These are phyloP conservation scores for Ferdinandea cuprea DNA, from an alignment of 2,888 invertebrate genomes.

Conservation along the genomic window DNA sequence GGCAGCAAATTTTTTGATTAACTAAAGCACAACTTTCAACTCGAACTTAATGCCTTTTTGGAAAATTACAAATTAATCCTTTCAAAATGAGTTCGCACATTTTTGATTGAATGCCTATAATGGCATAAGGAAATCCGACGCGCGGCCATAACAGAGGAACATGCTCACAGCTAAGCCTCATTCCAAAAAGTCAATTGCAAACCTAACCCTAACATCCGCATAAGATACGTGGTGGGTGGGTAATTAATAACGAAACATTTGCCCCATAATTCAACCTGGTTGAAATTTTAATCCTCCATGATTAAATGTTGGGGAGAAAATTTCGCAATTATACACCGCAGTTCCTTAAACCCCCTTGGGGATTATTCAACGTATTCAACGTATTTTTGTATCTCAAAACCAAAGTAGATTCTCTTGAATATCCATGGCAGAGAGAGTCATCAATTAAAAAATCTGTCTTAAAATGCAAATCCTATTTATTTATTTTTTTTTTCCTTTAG, in stretches of 20 bases:
- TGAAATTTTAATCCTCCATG: conserved; percentile 71
- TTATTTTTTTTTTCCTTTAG: conserved; percentile 4
- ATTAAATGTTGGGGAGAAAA: conserved; percentile 62
- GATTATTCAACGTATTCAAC: conserved; percentile 2
- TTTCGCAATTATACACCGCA: conserved; percentile 67
- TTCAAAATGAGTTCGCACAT: conserved; percentile 69
- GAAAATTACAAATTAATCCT: conserved; percentile 74
- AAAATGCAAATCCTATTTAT: conserved; percentile 33
- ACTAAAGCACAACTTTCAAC: conserved; percentile 13
- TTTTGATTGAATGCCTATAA: conserved; percentile 66
- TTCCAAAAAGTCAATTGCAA: conserved; percentile 5
- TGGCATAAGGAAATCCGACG: conserved; percentile 36
- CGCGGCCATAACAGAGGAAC: background rate
- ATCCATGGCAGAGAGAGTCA: background rate
- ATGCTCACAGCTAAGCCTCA: background rate
- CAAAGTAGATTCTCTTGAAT: conserved; percentile 1
- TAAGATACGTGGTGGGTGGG: conserved; percentile 72
- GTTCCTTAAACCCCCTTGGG: conserved; percentile 29
- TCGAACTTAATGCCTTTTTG: conserved; percentile 36
- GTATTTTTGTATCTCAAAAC: background rate
- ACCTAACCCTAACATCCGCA: conserved; percentile 48
- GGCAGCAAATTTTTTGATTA: conserved; percentile 23
- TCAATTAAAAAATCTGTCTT: conserved; percentile 61
- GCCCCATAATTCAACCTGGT: conserved; percentile 78
- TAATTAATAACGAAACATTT: conserved; percentile 83